Percentiles rank a stretch among this genome's conserved stretches.
phyloP scores from a whole-genome alignment of 1,140 invertebrate species.

The Micrasema longulum region DNA sequence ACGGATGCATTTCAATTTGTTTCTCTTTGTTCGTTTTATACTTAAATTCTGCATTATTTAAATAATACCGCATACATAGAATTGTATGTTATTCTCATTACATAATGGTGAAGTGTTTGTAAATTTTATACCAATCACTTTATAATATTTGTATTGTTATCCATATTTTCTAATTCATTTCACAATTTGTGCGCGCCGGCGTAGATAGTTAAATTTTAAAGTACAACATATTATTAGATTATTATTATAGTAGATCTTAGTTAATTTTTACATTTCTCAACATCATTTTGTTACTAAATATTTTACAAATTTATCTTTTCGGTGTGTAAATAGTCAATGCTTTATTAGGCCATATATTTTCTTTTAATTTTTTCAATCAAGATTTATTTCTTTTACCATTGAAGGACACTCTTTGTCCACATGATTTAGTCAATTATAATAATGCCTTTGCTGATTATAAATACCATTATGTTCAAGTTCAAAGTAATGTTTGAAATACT shows the following conservation, averaged over 20 bases:
- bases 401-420: slow-evolving; percentile 1
- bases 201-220: slow-evolving; percentile 28
- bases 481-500: no score
- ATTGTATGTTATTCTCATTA: not conserved
- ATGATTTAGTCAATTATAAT: slow-evolving; percentile 25
- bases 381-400: not conserved
- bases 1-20: slow-evolving; percentile 5
- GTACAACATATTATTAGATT: slow-evolving; percentile 31
- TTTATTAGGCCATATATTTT: no score
- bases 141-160: slow-evolving; percentile 1
- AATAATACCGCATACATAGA: no score
- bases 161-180: slow-evolving; percentile 23
- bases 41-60: not conserved
- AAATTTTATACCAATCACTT: slow-evolving; percentile 8
- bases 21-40: not conserved
- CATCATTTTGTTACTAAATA: not conserved
- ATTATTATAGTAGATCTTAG: slow-evolving; percentile 13
- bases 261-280: slow-evolving; percentile 13
- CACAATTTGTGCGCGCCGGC: slow-evolving; percentile 2
- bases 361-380: not conserved
- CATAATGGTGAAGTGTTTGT: not conserved
- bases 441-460: no score
- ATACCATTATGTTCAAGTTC: no score
- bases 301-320: not conserved
- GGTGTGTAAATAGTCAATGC: no score